These are phyloP conservation scores for Pitta sordida DNA, from an alignment of 2,113 vertebrate genomes.

Conservation along the genomic window DNA sequence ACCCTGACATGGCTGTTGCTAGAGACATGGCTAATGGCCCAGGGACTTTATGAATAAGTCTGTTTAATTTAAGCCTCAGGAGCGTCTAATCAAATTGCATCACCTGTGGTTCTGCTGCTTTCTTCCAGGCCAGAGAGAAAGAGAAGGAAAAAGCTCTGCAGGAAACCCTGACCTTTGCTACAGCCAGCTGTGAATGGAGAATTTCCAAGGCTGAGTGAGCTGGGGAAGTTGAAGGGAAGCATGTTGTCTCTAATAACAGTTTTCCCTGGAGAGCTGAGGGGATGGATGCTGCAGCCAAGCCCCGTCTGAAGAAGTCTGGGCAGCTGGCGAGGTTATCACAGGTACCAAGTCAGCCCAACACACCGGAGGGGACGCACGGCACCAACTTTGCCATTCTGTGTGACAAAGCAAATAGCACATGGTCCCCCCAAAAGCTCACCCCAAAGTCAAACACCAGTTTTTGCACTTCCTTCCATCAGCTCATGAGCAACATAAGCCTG, in stretches of 20 bases:
- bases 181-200: background rate
- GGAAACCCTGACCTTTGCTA: background rate
- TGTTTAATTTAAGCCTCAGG: conserved; percentile 26
- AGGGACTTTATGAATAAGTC: conserved; percentile 50
- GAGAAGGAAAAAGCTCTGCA: background rate
- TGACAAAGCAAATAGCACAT: background rate
- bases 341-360: background rate
- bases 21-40: background rate
- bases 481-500: background rate
- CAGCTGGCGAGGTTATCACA: background rate
- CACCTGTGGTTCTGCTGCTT: conserved; percentile 46
- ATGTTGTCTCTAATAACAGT: background rate
- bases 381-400: background rate
- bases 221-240: background rate
- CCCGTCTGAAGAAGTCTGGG: background rate
- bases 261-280: background rate
- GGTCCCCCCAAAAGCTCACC: background rate
- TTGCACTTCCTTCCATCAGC: background rate
- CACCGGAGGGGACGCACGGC: background rate
- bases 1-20: background rate
- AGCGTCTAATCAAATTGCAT: conserved; percentile 34
- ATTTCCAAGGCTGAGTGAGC: background rate
- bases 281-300: background rate
- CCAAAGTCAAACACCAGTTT: background rate
- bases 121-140: background rate